Evolutionary conservation across 1,140 invertebrate genomes (phyloP).

Genomic region (Eueides isabella): DNA sequence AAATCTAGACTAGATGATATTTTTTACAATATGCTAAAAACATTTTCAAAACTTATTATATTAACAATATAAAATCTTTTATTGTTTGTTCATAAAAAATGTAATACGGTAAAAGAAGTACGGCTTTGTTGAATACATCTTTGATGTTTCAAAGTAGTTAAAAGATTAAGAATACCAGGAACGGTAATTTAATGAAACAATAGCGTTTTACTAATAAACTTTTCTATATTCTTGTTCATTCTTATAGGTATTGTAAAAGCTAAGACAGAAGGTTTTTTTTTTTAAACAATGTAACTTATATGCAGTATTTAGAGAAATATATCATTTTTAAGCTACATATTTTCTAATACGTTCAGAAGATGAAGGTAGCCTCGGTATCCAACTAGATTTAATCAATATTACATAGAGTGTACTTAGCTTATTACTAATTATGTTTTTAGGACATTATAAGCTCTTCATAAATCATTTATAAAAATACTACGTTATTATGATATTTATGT

Average conservation of each 20-base stretch:
- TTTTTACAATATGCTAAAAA: background rate
- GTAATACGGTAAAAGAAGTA: background rate
- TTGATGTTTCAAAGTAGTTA: background rate
- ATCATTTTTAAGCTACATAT: no score
- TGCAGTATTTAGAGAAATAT: no score
- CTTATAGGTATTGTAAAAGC: background rate
- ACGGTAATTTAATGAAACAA: background rate
- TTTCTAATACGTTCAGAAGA: no score
- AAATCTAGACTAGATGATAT: no score
- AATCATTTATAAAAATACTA: no score
- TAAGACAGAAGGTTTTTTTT: background rate
- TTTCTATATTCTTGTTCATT: background rate
- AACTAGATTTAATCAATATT: no score
- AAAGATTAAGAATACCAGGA: background rate
- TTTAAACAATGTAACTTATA: no score
- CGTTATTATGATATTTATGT: no score
- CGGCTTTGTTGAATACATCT: background rate
- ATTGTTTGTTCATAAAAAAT: background rate
- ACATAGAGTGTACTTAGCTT: no score
- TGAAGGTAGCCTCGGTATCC: no score
- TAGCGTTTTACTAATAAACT: background rate
- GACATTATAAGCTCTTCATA: no score
- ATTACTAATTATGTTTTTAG: no score
- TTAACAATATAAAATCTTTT: background rate
- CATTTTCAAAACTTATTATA: background rate